phyloP scores from a whole-genome alignment of 2,113 vertebrate species.

The Baryphthengus martii region DNA sequence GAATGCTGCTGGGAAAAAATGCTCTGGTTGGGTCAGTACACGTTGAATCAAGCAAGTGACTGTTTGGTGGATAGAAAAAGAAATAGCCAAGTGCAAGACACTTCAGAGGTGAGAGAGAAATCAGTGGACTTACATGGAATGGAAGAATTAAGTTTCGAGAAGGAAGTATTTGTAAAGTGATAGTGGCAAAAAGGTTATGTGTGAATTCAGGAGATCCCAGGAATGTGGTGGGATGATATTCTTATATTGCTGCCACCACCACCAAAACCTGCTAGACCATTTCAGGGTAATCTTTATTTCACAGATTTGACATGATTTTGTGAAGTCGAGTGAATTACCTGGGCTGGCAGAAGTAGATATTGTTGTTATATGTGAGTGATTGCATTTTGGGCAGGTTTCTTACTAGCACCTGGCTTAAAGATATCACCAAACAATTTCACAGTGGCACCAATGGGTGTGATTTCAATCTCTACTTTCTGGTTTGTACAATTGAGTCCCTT shows the following conservation, averaged over 20 bases:
- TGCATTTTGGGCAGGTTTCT: neutral
- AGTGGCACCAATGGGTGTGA: neutral
- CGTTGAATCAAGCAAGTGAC: neutral
- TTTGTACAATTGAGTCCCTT: neutral
- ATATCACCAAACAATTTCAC: neutral
- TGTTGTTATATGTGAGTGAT: neutral
- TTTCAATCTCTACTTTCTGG: neutral
- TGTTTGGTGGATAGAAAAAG: neutral
- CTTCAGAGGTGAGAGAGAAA: neutral
- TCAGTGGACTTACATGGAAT: neutral
- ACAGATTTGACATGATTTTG: neutral
- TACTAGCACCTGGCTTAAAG: neutral
- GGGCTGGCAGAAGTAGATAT: neutral
- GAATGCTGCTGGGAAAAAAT: neutral
- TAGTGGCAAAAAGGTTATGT: neutral
- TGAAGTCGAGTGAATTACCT: neutral
- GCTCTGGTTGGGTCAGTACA: neutral
- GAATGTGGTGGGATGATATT: neutral
- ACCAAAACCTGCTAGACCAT: neutral
- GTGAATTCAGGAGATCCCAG: neutral
- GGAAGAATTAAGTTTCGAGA: neutral
- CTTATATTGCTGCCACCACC: neutral
- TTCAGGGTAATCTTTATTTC: neutral
- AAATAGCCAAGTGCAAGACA: neutral
- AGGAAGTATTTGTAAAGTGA: neutral